Percentiles rank a stretch among this genome's conserved stretches.
phyloP scores from a whole-genome alignment of 23 tunicate species.

The Halocynthia aurantium region DNA sequence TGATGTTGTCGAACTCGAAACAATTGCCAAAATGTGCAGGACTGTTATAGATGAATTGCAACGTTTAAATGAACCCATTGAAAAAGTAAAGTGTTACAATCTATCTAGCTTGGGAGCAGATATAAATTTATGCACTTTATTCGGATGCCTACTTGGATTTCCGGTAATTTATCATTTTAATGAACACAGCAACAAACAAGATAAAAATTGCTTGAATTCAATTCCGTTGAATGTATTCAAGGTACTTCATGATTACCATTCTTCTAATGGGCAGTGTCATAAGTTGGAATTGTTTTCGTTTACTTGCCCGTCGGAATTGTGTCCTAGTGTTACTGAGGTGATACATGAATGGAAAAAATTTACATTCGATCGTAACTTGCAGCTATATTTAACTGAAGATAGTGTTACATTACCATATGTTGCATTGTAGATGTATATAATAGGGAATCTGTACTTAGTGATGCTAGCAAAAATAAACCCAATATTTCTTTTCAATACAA shows the following conservation, averaged over 20 bases:
- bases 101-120: not conserved
- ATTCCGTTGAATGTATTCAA: not conserved
- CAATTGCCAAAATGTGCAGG: too few relatives aligned
- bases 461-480: too few relatives aligned
- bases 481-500: too few relatives aligned
- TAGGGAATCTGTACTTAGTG: too few relatives aligned
- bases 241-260: not conserved
- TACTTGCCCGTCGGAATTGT: not conserved
- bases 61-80: too few relatives aligned
- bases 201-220: slow-evolving; percentile 3
- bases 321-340: too few relatives aligned
- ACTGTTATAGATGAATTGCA: too few relatives aligned
- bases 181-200: not conserved
- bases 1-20: not conserved
- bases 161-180: slow-evolving; percentile 14
- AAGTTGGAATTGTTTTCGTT: slow-evolving; percentile 4
- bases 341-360: too few relatives aligned
- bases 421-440: not conserved
- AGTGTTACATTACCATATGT: slow-evolving; percentile 13
- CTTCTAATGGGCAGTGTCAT: too few relatives aligned
- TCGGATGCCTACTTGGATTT: slow-evolving; percentile 13
- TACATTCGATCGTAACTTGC: not conserved
- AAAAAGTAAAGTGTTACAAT: too few relatives aligned
- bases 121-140: slow-evolving; percentile 10
- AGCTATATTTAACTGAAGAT: not conserved